Percentiles rank a stretch among this genome's conserved stretches.
phyloP scores from a whole-genome alignment of 2,797 vertebrate species.

The Centropyge bicolor region DNA sequence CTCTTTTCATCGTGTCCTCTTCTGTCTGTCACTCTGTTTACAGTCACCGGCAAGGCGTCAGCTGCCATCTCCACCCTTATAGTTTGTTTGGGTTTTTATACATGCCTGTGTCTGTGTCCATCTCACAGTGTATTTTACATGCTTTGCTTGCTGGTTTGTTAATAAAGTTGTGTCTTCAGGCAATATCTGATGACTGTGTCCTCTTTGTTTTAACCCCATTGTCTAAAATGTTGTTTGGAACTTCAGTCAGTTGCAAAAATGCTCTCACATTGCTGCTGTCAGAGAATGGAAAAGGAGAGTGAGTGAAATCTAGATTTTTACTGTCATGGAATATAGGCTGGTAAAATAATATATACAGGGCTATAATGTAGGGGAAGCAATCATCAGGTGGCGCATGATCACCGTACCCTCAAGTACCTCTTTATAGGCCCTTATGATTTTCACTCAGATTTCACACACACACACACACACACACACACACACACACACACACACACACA shows the following conservation, averaged over 20 bases:
- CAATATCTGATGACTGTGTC: conserved; percentile 28
- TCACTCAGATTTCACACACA: too few species aligned
- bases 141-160: conserved; percentile 80
- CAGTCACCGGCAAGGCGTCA: conserved; percentile 54
- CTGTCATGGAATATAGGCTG: not conserved
- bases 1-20: conserved; percentile 34
- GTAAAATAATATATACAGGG: not conserved
- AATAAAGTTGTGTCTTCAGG: conserved; percentile 82
- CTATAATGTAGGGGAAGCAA: not conserved
- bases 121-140: conserved; percentile 64
- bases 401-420: too few species aligned
- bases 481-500: too few species aligned
- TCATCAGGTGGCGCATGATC: not conserved
- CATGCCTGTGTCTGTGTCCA: conserved; percentile 52
- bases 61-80: conserved; percentile 37
- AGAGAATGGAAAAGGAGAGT: conserved; percentile 7
- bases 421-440: too few species aligned
- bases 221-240: not conserved
- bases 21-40: conserved; percentile 61
- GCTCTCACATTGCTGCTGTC: not conserved
- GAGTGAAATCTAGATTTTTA: not conserved
- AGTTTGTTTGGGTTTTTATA: conserved; percentile 66
- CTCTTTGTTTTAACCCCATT: conserved; percentile 7
- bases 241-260: not conserved
- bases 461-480: too few species aligned